phyloP scores from a whole-genome alignment of 2,113 vertebrate genomes.

The Garra rufa region DNA sequence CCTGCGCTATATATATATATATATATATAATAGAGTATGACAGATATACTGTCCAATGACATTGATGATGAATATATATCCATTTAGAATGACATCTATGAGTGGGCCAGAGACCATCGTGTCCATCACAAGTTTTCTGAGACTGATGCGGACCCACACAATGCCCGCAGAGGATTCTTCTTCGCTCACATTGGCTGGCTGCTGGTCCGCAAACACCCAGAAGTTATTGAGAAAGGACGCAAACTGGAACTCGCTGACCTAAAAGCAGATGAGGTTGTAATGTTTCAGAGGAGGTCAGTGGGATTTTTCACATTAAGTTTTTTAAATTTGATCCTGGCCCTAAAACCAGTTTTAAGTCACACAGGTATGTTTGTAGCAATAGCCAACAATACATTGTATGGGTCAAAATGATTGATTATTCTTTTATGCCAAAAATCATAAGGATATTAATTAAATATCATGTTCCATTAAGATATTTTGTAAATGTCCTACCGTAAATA shows the following conservation, averaged over 20 bases:
- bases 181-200: slow-evolving; percentile 94
- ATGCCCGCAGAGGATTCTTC: slow-evolving; percentile 88
- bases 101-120: slow-evolving; percentile 91
- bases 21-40: not conserved
- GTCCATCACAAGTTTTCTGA: slow-evolving; percentile 95
- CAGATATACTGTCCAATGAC: not conserved
- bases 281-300: slow-evolving; percentile 89
- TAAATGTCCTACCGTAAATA: too few relatives aligned
- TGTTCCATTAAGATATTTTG: too few relatives aligned
- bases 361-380: too few relatives aligned
- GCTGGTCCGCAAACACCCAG: slow-evolving; percentile 91
- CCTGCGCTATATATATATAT: not conserved
- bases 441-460: too few relatives aligned
- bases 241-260: slow-evolving; percentile 87
- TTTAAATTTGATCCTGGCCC: too few relatives aligned
- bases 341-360: too few relatives aligned
- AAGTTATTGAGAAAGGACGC: slow-evolving; percentile 87
- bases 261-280: slow-evolving; percentile 86
- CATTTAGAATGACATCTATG: slow-evolving; percentile 88
- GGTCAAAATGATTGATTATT: too few relatives aligned
- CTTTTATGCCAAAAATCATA: too few relatives aligned
- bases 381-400: too few relatives aligned
- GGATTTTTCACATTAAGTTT: not conserved
- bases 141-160: slow-evolving; percentile 91
- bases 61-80: not conserved